Base-by-base conservation (phyloP, 2,888 invertebrate species). In the Drosophila antonietae region DNA sequence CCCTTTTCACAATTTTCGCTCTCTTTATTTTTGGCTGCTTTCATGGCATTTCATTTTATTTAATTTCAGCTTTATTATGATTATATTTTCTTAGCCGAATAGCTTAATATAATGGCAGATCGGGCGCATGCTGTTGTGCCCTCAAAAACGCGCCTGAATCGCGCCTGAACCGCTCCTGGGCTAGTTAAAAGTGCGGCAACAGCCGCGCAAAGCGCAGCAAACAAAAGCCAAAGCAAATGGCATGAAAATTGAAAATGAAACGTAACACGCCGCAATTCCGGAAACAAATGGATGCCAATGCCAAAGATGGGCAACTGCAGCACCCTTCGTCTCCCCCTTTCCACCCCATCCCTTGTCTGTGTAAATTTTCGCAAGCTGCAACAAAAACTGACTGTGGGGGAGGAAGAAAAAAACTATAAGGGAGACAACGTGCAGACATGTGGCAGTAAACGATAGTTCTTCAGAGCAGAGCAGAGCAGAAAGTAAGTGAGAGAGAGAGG, bases 21-120 rank as follows among this genome's bases (percentile, higher is more conserved):
- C 14, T 7, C n/a, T 10, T 18, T 23, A 15, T 10, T 47, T 47
- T 23, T 15, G 8, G 46, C n/a, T 9, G 3, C 6, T 46, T 85
- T 76, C 80, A 67, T 79, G 77, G 82, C 83, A 85, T 86, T 88
- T 82, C 74, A 74, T 86, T 86, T 86, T 82, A 86, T 86, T 86
- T 86, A 86, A 86, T 86, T 86, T 86, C 79, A 72, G 72, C 88
- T 83, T 86, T 86, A 88, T 86, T 88, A 86, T 86, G 87, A 86
- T 86, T 84, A 79, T 88, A 88, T 85, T 83, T 83, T 63, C 69
- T 53, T 66, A 67, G 61, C 52, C 2, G 37, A 53, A 53, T 53
- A 53, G 52, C 52, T 53, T 53, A 53, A 53, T 53, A 53, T 37
- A 53, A 53, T 37, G 18, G 33, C 20, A 23, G 15, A 3, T 0